Evolutionary conservation across 1,140 invertebrate genomes (phyloP), one percentile per base, ranked within the genome.

Genomic region (Drosophila sucinea): DNA sequence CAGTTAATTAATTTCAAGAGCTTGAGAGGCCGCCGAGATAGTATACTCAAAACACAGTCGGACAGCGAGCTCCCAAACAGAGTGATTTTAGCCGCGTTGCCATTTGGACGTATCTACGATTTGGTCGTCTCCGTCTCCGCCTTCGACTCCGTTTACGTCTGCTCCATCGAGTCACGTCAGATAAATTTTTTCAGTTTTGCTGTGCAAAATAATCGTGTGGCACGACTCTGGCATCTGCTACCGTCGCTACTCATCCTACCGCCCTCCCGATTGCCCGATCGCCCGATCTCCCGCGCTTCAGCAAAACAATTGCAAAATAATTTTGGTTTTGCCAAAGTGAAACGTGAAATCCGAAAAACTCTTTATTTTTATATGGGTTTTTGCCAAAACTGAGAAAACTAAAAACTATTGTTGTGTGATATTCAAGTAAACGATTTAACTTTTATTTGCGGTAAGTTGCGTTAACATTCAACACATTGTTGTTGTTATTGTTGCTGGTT

Each of bases 1-100:
- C 70, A 74, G 77, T 81, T 89, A 89, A 89, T 89, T 84, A 89
- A 84, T 89, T 89, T 84, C 74, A 81, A 81, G 70, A 77, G 77
- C 73, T 69, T 27, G 68, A 40, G 67, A 83, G 77, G 10, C 44
- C 25, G 23, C 25, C 10, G 10, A 38, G 10, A 11, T 10, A 17
- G 17, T 17, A 17, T 38, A 38, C 35, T 38, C 17, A 38, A 3
- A 38, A 8, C 44, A 47, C 23, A 47, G 44, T 47, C 44, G 44
- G 44, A 23, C 44, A 47, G 1, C 56, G 69, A 62, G 75, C 63
- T 77, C 67, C 3, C 56, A 64, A 80, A 32, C 84, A 89, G 77
- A 89, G 81, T 70, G 64, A 69, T 67, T 89, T 89, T 65, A 80
- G 55, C 77, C 74, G 84, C 69, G 77, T 74, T 73, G 74, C 84